phyloP scores from a whole-genome alignment of 2,797 vertebrate species.

The Sphaeramia orbicularis region DNA sequence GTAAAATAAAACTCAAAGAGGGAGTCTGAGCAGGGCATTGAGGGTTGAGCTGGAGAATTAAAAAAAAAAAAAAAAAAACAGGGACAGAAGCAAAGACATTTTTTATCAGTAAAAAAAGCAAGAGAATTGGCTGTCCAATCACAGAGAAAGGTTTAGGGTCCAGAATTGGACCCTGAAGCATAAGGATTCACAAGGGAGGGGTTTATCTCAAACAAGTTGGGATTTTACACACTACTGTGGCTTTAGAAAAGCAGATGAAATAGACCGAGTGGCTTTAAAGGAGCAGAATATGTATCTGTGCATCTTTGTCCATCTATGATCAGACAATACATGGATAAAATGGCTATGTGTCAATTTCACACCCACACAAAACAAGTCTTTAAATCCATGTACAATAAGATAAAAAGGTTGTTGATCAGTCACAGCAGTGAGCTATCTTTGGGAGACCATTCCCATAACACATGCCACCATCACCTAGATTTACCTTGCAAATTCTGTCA shows the following conservation, averaged over 20 bases:
- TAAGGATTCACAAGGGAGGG: constrained; percentile 45
- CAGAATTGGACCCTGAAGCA: constrained; percentile 69
- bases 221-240: constrained; percentile 89
- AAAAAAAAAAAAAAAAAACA: constrained; percentile 72
- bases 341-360: constrained; percentile 44
- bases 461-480: constrained; percentile 71
- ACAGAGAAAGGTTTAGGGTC: constrained; percentile 58
- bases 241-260: constrained; percentile 57
- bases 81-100: constrained; percentile 81
- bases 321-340: constrained; percentile 13
- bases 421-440: constrained; percentile 94
- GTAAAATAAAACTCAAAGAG: constrained; percentile 75
- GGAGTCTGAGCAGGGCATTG: constrained; percentile 58
- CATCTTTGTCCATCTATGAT: constrained; percentile 23
- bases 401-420: constrained; percentile 86
- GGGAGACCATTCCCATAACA: constrained; percentile 58
- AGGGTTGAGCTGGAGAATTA: constrained; percentile 71
- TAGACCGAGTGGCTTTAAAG: constrained; percentile 16
- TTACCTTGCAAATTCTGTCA: constrained; percentile 13
- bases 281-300: neutral
- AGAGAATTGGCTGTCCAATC: constrained; percentile 62
- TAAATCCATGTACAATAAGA: constrained; percentile 83
- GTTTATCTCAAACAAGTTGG: constrained; percentile 59
- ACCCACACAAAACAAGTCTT: constrained; percentile 39
- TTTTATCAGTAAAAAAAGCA: constrained; percentile 83